These are phyloP conservation scores for Hydrolagus affinis DNA, from an alignment of 2,113 vertebrate genomes.

Conservation along the genomic window DNA sequence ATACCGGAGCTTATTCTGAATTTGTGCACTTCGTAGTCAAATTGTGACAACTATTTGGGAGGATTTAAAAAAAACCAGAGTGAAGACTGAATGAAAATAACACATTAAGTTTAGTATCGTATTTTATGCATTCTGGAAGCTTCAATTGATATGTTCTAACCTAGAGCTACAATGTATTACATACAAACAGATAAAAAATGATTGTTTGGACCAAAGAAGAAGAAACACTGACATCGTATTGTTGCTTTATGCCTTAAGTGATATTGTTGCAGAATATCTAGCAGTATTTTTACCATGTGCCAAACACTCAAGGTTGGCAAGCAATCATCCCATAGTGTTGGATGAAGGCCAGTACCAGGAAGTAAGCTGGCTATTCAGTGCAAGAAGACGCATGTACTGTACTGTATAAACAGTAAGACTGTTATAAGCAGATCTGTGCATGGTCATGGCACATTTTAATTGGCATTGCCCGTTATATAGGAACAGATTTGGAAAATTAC, in stretches of 20 bases:
- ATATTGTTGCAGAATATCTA: background rate
- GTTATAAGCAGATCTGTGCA: too few relatives aligned
- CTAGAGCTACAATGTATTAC: background rate
- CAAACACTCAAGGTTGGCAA: background rate
- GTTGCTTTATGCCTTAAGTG: background rate
- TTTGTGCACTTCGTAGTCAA: too few relatives aligned
- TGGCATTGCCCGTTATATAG: too few relatives aligned
- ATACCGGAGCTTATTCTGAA: too few relatives aligned
- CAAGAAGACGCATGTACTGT: too few relatives aligned
- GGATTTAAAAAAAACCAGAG: too few relatives aligned
- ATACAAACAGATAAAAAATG: background rate
- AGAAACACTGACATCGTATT: background rate
- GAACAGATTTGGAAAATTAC: too few relatives aligned
- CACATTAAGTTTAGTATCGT: background rate
- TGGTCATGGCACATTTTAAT: too few relatives aligned
- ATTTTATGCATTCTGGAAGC: background rate
- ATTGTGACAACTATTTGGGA: too few relatives aligned
- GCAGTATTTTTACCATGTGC: too few relatives aligned
- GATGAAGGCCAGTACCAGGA: background rate
- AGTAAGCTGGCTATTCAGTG: background rate
- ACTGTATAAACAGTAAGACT: too few relatives aligned
- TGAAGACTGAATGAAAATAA: too few relatives aligned
- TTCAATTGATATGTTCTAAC: background rate
- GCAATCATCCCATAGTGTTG: background rate
- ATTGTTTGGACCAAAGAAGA: background rate